Evolutionary conservation across 2,888 invertebrate species (phyloP).

Genomic region (Euplagia quadripunctaria): DNA sequence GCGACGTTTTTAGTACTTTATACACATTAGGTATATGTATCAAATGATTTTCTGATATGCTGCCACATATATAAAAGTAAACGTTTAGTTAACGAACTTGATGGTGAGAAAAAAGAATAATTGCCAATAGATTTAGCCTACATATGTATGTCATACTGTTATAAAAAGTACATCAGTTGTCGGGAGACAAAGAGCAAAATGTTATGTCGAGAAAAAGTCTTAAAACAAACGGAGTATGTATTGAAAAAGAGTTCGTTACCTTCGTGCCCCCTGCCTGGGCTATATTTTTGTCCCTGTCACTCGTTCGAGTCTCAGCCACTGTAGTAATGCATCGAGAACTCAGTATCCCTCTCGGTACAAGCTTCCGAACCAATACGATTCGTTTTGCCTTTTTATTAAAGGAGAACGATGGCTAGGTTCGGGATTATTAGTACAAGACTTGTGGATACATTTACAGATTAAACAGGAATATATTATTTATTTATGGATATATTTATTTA

Average conservation of each 20-base stretch:
- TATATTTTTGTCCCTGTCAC: conserved; percentile 64
- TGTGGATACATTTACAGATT: conserved; percentile 13
- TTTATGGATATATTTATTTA: background rate
- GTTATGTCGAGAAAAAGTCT: conserved; percentile 47
- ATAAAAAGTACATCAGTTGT: background rate
- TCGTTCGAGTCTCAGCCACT: conserved; percentile 66
- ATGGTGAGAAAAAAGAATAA: background rate
- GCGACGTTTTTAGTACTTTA: background rate
- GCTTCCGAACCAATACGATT: conserved; percentile 68
- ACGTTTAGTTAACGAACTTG: background rate
- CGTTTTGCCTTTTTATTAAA: conserved; percentile 63
- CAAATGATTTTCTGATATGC: background rate
- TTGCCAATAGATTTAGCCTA: background rate
- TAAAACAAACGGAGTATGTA: conserved; percentile 58
- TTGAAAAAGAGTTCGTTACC: conserved; percentile 58
- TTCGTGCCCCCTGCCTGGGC: conserved; percentile 53
- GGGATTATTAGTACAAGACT: conserved; percentile 15
- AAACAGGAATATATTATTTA: background rate
- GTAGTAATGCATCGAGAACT: conserved; percentile 54
- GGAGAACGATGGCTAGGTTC: conserved; percentile 45
- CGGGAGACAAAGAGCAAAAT: conserved; percentile 41
- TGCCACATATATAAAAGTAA: background rate
- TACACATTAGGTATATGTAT: background rate
- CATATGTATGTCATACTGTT: background rate
- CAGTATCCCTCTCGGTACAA: conserved; percentile 61